phyloP scores from a whole-genome alignment of 2,113 vertebrate species.

The Agapornis roseicollis region DNA sequence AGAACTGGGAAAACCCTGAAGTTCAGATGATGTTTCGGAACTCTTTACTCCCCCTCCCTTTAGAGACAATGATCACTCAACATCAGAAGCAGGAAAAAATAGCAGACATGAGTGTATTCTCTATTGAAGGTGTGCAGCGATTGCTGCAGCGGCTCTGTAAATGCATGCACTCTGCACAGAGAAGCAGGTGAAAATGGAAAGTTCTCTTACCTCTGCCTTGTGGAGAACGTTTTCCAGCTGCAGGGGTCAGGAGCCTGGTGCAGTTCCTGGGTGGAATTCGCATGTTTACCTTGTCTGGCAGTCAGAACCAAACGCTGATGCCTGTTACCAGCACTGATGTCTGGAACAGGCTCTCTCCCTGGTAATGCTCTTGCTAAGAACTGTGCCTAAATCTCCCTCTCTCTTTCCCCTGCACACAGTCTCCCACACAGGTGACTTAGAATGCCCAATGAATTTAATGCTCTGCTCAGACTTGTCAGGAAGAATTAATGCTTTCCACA shows the following conservation, averaged over 20 bases:
- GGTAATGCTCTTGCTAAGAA: neutral
- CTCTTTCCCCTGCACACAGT: neutral
- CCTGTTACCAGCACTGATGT: neutral
- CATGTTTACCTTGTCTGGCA: neutral
- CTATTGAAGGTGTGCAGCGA: neutral
- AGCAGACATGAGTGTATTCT: fast-evolving
- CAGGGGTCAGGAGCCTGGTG: neutral
- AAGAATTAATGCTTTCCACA: conserved; percentile 39
- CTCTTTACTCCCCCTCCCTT: neutral
- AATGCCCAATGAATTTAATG: conserved; percentile 42
- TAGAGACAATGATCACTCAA: neutral
- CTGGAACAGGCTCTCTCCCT: neutral
- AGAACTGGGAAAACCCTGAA: neutral
- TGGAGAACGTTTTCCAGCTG: neutral
- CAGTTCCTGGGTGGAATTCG: neutral
- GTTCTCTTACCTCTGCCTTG: conserved; percentile 39
- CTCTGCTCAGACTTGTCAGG: neutral
- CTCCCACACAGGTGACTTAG: neutral
- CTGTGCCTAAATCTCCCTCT: neutral
- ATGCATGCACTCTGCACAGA: neutral
- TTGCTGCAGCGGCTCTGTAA: neutral
- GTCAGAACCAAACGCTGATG: neutral
- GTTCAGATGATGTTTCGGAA: neutral
- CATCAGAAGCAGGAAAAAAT: neutral
- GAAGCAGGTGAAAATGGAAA: neutral